Base-by-base conservation (phyloP, 2,797 vertebrate genomes). In the Miichthys miiuy region DNA sequence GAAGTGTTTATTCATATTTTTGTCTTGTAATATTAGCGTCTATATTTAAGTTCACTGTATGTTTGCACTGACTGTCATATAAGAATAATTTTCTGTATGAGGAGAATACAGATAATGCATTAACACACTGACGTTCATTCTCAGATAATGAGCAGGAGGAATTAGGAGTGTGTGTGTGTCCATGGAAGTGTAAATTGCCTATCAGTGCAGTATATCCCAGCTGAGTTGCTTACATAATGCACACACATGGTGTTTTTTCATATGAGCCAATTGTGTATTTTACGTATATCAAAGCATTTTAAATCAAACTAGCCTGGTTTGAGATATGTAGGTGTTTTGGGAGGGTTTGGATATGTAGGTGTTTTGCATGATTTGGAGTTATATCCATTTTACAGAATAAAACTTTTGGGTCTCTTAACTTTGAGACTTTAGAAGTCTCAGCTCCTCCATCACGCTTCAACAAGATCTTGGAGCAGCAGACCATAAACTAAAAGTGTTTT, bases 101-200 rank as follows among this genome's bases (percentile, higher is more conserved):
- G 18, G 56, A 57, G 61, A 68, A 12, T 23, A 38, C 1, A 61
- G 25, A 34, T 25, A 9, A 16, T 23, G 5, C 23, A 2, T 14
- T 13, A 67, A 72, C 23, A 44, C 13, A 25, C 30, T 9, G 3
- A 47, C 12, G 16, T 30, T 67, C 13, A 55, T 44, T 56, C 46
- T 47, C 18, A 54, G 47, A 63, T 46, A 58, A 38, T 62, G 38
- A 74, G 27, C 25, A 23, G 58, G 30, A 62, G 34, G 46, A 42
- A 38, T 38, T 38, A 4, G 14, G 42, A 14, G 42, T 13, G 20
- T 48, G 11, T 7, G 5, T 23, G 13, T 18, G 48, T 16, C 7
- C 13, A 25, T 54, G 46, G 7, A 69, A 71, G 71, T 85, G 76
- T 77, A 86, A 82, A 82, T 23, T 71, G 67, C 58, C 20, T 27